Base-by-base conservation (phyloP, 2,888 invertebrate species). In the Sminthurides aquaticus region DNA sequence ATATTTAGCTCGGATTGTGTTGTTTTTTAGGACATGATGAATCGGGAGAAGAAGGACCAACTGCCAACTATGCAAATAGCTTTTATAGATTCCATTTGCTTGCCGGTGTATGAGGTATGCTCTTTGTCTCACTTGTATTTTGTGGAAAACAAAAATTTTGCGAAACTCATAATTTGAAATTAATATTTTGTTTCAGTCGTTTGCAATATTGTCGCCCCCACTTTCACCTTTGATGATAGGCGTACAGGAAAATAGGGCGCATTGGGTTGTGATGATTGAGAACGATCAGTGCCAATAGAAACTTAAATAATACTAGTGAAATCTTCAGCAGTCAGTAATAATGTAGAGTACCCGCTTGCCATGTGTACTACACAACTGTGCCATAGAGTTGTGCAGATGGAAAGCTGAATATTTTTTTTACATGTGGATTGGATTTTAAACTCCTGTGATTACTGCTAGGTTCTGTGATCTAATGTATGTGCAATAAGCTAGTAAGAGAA, bases 21-120 rank as follows among this genome's bases (percentile, higher is more conserved):
- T 58, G 57, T 11, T n/a, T 74, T 67, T 56, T 69, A 92, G 92
- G 92, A 92, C 78, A 88, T 94, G 79, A 95, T 95, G 94, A 93
- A 95, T 79, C 83, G 95, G 76, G 92, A 92, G 77, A 94, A 94
- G 79, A 90, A 92, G 80, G 91, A 93, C 77, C 90, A 94, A 79
- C 83, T 95, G 75, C 95, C 95, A 48, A 85, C 89, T 77, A 94
- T 95, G 94, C 95, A 95, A 85, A 92, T 96, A 69, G 89, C 89
- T 75, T 96, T 95, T 79, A 95, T 96, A 71, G 94, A 96, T 80
- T 89, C 92, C 48, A 93, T 96, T 77, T 95, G 95, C 79, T 80
- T 92, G 77, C 95, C 95, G 66, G 89, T 96, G 76, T 95, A 95
- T 79, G 89, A 91, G 86, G 93, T 94, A n/a, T n/a, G n/a, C n/a